These are phyloP conservation scores for Ametastegia equiseti DNA, from an alignment of 2,888 invertebrate genomes.

Conservation along the genomic window DNA sequence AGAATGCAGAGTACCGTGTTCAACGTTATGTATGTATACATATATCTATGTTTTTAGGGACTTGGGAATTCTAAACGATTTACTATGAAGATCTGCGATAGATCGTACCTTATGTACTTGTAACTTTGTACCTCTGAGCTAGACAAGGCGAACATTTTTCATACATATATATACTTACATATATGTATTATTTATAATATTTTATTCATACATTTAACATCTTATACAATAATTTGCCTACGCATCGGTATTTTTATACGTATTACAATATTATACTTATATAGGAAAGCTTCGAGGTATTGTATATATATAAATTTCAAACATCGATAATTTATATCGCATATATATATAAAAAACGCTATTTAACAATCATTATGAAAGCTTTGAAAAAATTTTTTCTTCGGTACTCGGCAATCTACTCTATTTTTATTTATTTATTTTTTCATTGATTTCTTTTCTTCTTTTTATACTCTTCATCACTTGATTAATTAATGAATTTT, in stretches of 20 bases:
- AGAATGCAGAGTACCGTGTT: slow-evolving; percentile 39
- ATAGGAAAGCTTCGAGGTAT: slow-evolving; percentile 40
- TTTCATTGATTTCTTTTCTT: too few relatives aligned
- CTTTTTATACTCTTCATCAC: too few relatives aligned
- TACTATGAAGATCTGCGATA: slow-evolving; percentile 22
- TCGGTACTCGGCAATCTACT: slow-evolving; percentile 41
- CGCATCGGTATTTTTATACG: not conserved
- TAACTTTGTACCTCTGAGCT: slow-evolving; percentile 28
- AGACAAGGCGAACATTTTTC: slow-evolving; percentile 42
- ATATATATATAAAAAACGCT: slow-evolving; percentile 23
- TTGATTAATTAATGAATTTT: too few relatives aligned
- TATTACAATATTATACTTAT: not conserved
- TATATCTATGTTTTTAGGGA: too few relatives aligned
- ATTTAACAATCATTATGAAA: slow-evolving; percentile 18
- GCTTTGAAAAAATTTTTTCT: slow-evolving; percentile 8
- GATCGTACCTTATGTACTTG: not conserved
- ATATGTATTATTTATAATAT: slow-evolving; percentile 6
- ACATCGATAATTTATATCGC: slow-evolving; percentile 26
- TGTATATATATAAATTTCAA: slow-evolving; percentile 16
- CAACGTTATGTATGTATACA: too few relatives aligned
- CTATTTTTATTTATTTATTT: too few relatives aligned
- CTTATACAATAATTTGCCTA: slow-evolving; percentile 28
- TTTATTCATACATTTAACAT: slow-evolving; percentile 35
- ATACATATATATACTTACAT: too few relatives aligned
- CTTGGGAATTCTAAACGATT: slow-evolving; percentile 42